These are phyloP conservation scores for Alviniconcha strummeri DNA, from an alignment of 2,888 invertebrate genomes.

Conservation along the genomic window DNA sequence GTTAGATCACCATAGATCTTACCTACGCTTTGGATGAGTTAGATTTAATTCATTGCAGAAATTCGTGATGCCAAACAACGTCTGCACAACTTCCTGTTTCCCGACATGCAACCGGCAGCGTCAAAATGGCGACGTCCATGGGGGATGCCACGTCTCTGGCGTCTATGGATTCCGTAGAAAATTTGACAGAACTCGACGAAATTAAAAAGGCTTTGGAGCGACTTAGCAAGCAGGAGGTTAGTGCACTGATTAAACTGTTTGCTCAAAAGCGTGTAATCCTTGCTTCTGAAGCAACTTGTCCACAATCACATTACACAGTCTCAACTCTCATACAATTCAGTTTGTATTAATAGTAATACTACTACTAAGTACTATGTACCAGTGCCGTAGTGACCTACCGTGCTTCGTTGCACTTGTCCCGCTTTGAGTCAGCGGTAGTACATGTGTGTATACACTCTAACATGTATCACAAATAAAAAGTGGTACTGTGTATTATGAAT, in stretches of 20 bases:
- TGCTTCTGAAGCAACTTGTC: too few relatives aligned
- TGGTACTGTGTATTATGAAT: not conserved
- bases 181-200: constrained; percentile 66
- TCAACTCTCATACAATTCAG: too few relatives aligned
- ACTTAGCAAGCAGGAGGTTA: constrained; percentile 68
- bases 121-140: constrained; percentile 42
- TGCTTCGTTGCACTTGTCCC: not conserved
- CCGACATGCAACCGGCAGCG: constrained; percentile 17
- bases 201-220: constrained; percentile 65
- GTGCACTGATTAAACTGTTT: not conserved
- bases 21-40: too few relatives aligned
- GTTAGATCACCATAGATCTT: too few relatives aligned
- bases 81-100: constrained; percentile 21
- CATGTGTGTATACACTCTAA: too few relatives aligned
- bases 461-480: not conserved
- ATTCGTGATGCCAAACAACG: not conserved
- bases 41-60: too few relatives aligned
- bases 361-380: not conserved
- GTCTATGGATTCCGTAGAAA: constrained; percentile 59
- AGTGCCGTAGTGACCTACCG: not conserved
- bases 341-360: not conserved
- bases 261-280: not conserved
- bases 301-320: too few relatives aligned
- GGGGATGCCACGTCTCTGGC: constrained; percentile 65
- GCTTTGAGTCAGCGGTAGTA: not conserved